Base-by-base conservation (phyloP, 2,888 invertebrate species). In the Erebia aethiops region DNA sequence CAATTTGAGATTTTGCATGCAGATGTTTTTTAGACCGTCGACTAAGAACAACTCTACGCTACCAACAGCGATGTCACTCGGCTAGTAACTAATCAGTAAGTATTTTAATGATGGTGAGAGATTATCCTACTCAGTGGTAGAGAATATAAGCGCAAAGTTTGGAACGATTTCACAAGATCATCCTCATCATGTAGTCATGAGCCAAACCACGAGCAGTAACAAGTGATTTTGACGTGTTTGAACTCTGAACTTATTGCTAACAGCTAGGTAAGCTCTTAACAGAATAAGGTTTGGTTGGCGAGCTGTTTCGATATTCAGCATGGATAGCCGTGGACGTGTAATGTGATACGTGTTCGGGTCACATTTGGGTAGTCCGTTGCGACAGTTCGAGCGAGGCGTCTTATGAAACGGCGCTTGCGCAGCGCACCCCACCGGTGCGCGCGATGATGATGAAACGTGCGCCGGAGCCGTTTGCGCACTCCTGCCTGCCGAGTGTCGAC, bases 391-490 rank as follows among this genome's bases (percentile, higher is more conserved):
- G 84, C 84, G 87, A 89, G 80, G 85, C 85, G 89, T 90, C 92
- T 92, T 92, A 90, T 92, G 92, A 91, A 92, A 92, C 86, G 83
- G 78, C 89, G 89, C 91, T 92, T 92, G 92, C 92, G 91, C 89
- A 92, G 91, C 86, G 80, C 85, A 89, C 87, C 87, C 78, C 78
- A 86, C 87, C 86, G 61, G 67, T 13, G 64, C 63, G 80, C 87
- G 82, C 80, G n/a, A 88, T 86, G 86, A 87, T 92, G 90, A 88
- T 86, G 92, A 91, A 92, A 92, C 84, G 82, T 84, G 87, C 86
- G 63, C 57, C 56, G 13, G 35, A 72, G 68, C 67, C 63, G 89
- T 86, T 88, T 88, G 87, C 84, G 85, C 82, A 84, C 83, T 83
- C 86, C 84, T 80, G 83, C 83, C 82, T 80, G 83, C 78, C 86